Base-by-base conservation (phyloP, 2,797 vertebrate genomes). In the Protosalanx chinensis region DNA sequence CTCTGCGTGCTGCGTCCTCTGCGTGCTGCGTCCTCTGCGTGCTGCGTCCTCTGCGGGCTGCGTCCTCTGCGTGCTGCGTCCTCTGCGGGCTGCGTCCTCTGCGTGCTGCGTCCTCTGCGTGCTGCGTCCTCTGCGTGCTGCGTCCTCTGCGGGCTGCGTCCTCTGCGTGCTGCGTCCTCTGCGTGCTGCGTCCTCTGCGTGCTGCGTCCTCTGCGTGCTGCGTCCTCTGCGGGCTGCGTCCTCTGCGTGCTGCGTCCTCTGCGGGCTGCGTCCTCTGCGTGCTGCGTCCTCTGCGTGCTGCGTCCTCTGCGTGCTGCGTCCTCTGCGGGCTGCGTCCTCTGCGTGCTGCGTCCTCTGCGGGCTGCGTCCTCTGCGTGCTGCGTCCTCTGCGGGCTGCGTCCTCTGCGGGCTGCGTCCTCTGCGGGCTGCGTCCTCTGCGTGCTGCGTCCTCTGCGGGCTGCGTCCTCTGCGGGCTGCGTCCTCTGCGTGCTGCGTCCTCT, bases 261-360 rank as follows among this genome's bases (percentile, higher is more conserved):
- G 23, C 23, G 1, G 23, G 23, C 23, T 27, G 23, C 23, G 23
- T 27, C 23, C 23, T 7, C 35, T 37, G 10, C 35, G 6, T 6
- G 35, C 6, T 37, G 35, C 35, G 56, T 18, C 56, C 15, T 83
- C 75, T 35, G 75, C 23, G 1, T 1, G 23, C 23, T 27, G 23
- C 23, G 23, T 27, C 23, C 23, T 27, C 23, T 27, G 23, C n/a
- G n/a, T n/a, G 35, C 6, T 37, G 35, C 35, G 56, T 18, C 56
- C 15, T 83, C 75, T 35, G 75, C 23, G 1, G 23, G 23, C 23
- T 27, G 23, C 23, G 23, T 27, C 23, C 23, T 27, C 23, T 37
- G 10, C 35, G 6, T 6, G 35, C 6, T 37, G 35, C 35, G 56
- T 18, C 56, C 15, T 83, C 75, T 35, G 75, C n/a, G n/a, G n/a